phyloP scores from a whole-genome alignment of 2,888 invertebrate species.

The Enchytraeus crypticus region DNA sequence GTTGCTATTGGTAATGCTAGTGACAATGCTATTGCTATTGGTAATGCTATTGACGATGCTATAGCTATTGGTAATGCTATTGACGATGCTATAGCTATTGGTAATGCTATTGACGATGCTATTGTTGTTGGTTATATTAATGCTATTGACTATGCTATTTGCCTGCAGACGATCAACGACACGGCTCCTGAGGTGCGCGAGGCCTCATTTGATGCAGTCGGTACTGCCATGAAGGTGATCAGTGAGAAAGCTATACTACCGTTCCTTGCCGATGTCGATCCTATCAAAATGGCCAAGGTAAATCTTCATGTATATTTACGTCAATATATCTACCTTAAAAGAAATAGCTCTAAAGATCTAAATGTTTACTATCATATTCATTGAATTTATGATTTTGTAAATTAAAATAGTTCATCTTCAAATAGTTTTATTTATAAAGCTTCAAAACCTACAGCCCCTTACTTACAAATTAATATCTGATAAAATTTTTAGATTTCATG shows the following conservation, averaged over 20 bases:
- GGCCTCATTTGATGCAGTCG: constrained; percentile 81
- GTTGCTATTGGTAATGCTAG: too few relatives aligned
- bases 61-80: too few relatives aligned
- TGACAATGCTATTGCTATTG: too few relatives aligned
- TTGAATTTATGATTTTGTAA: neutral
- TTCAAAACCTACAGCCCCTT: neutral
- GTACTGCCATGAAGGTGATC: constrained; percentile 83
- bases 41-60: too few relatives aligned
- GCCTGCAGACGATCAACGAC: constrained; percentile 45
- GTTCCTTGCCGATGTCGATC: constrained; percentile 78
- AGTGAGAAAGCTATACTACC: constrained; percentile 73
- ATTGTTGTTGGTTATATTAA: too few relatives aligned
- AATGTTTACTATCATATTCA: neutral
- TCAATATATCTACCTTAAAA: neutral
- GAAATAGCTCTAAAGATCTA: neutral
- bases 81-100: too few relatives aligned
- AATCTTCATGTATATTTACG: neutral
- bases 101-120: too few relatives aligned
- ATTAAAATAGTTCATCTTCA: too few relatives aligned
- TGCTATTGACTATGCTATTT: too few relatives aligned
- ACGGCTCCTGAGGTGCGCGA: constrained; percentile 83
- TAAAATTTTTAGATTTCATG: too few relatives aligned
- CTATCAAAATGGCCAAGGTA: constrained; percentile 77
- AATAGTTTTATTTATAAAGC: neutral
- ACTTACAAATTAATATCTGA: too few relatives aligned